Evolutionary conservation across 2,113 vertebrate species (phyloP), one percentile per base, ranked within the genome.

Genomic region (Eptesicus fuscus): DNA sequence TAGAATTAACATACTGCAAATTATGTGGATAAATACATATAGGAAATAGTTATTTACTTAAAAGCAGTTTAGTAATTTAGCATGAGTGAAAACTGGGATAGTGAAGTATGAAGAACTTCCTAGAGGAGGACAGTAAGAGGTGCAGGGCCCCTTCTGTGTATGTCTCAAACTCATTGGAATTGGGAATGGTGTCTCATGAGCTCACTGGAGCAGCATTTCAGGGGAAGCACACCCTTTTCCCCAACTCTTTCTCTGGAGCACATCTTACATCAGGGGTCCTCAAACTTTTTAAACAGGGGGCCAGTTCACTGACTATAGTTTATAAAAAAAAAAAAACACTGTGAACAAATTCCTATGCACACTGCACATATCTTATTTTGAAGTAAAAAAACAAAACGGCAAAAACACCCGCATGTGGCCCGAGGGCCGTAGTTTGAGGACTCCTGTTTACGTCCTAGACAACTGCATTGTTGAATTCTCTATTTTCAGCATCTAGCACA

Each of bases 1-100:
- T 93, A 35, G 40, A 94, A 93, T 88, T 92, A 86, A 84, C n/a
- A 84, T 6, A n/a, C 30, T 40, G 4, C 32, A 77, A 83, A 94
- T 49, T 94, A 32, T 23, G 22, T 44, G 30, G 32, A 71, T 83
- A 86, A 73, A 76, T 63, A 51, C 22, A 44, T 65, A 28, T 1
- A 70, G 61, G 12, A 61, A 92, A 35, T 93, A 84, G n/a, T 53
- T 59, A 18, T 53, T 53, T 53, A 82, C 85, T 53, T 53, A 69
- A 88, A 86, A 77, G 37, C 91, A 77, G 71, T 82, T 71, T 51
- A 67, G 63, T 67, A n/a, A 67, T n/a, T 53, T 69, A 86, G 40
- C 65, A 80, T 8, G 53, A 92, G 25, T 85, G 30, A 47, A 90
- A 73, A 37, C 40, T 35, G n/a, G 30, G 28, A 44, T 18, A 61